A percentile compares a stretch with the other conserved stretches of the same genome.
Evolutionary conservation across 1,140 invertebrate species (phyloP).

Genomic region (Helicoverpa armigera): DNA sequence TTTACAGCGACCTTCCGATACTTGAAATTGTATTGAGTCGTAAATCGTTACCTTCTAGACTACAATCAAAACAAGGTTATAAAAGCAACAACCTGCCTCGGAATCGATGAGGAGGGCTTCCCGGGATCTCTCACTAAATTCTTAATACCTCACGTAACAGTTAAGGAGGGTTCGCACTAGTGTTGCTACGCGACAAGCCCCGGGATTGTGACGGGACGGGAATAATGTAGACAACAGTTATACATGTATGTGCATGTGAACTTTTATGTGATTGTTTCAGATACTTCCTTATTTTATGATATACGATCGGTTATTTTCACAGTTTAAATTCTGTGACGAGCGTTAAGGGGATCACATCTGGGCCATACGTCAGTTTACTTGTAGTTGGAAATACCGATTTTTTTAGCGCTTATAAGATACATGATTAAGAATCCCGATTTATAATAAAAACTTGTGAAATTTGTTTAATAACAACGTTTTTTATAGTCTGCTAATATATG

Average conservation of each 20-base stretch:
- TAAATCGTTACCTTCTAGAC: conserved; percentile 48
- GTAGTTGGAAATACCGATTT: no score
- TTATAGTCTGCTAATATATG: no score
- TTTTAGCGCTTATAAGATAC: no score
- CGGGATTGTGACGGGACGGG: conserved; percentile 15
- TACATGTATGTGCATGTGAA: no score
- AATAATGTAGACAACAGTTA: not conserved
- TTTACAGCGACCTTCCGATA: conserved; percentile 36
- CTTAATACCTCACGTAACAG: conserved; percentile 84
- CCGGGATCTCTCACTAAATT: conserved; percentile 75
- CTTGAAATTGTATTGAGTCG: conserved; percentile 34
- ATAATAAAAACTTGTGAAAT: no score
- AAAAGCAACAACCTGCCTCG: conserved; percentile 60
- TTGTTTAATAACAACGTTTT: no score
- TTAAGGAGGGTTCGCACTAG: conserved; percentile 74
- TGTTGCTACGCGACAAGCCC: conserved; percentile 41
- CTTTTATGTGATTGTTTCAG: no score
- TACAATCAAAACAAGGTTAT: conserved; percentile 60
- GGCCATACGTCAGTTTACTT: no score
- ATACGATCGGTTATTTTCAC: not conserved
- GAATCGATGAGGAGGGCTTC: conserved; percentile 69
- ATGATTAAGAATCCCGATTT: no score
- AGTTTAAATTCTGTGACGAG: no score
- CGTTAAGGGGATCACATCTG: no score
- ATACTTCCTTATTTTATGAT: not conserved